Evolutionary conservation across 2,797 vertebrate species (phyloP).

Genomic region (Nyctalus aviator): DNA sequence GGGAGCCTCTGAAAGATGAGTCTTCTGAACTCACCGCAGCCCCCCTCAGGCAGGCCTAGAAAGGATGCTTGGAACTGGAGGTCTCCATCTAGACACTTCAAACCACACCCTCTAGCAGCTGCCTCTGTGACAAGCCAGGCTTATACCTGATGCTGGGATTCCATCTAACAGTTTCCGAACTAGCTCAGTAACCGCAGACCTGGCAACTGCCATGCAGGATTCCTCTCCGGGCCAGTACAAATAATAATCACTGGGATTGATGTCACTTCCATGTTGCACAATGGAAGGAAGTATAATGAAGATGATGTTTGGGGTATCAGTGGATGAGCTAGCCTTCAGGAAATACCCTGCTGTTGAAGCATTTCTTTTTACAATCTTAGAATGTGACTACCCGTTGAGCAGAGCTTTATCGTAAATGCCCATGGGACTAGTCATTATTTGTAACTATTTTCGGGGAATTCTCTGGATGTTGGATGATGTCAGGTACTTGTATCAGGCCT

Average conservation of each 20-base stretch:
- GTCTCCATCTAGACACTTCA: background rate
- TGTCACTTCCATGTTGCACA: background rate
- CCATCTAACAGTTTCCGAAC: background rate
- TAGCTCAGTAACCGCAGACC: background rate
- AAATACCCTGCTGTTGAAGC: background rate
- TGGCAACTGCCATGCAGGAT: background rate
- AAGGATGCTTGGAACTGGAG: background rate
- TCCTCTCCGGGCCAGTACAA: background rate
- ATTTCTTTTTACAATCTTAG: constrained; percentile 3
- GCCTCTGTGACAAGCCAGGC: background rate
- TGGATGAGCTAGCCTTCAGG: background rate
- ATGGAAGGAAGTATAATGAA: background rate
- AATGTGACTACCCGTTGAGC: background rate
- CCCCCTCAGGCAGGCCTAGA: background rate
- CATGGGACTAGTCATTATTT: constrained; percentile 18
- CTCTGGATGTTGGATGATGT: background rate
- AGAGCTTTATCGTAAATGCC: background rate
- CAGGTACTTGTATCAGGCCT: background rate
- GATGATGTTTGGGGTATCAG: background rate
- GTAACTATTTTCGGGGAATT: constrained; percentile 42
- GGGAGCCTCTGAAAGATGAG: background rate
- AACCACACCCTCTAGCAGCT: background rate
- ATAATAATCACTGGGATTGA: constrained; percentile 2
- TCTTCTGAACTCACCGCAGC: background rate
- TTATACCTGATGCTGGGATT: constrained; percentile 15